A percentile compares a stretch with the other conserved stretches of the same genome.
phyloP scores from a whole-genome alignment of 2,888 invertebrate genomes.

The Andrena chrysosceles region DNA sequence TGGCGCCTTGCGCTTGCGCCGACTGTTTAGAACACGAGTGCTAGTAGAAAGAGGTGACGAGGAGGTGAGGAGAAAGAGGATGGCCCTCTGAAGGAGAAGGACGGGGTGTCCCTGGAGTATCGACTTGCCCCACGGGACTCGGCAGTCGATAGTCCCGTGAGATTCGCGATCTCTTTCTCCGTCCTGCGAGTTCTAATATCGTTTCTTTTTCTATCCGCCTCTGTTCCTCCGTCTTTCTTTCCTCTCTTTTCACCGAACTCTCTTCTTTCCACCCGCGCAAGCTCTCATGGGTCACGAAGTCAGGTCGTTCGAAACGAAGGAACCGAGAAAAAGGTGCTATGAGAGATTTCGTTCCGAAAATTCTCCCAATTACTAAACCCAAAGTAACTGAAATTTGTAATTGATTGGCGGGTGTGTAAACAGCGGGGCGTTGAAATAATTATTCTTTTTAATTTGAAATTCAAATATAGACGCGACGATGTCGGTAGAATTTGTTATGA shows the following conservation, averaged over 20 bases:
- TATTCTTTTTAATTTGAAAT: background rate
- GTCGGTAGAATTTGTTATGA: background rate
- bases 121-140: constrained; percentile 84
- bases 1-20: constrained; percentile 79
- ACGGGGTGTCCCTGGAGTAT: constrained; percentile 83
- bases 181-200: constrained; percentile 66
- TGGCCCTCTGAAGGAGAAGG: constrained; percentile 65
- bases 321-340: constrained; percentile 19
- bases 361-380: background rate
- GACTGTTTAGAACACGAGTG: constrained; percentile 80
- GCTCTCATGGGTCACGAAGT: constrained; percentile 54
- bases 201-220: constrained; percentile 58
- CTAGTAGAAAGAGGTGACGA: constrained; percentile 77
- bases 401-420: background rate
- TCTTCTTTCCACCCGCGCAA: constrained; percentile 57
- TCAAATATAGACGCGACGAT: background rate
- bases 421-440: background rate
- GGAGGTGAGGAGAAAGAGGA: constrained; percentile 72
- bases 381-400: background rate
- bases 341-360: constrained; percentile 33
- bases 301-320: constrained; percentile 44
- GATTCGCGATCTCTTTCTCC: constrained; percentile 80
- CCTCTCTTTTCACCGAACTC: constrained; percentile 32
- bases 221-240: constrained; percentile 43
- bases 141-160: constrained; percentile 85